Evolutionary conservation across 2,888 invertebrate genomes (phyloP).

Genomic region (Leptogaster cylindrica): DNA sequence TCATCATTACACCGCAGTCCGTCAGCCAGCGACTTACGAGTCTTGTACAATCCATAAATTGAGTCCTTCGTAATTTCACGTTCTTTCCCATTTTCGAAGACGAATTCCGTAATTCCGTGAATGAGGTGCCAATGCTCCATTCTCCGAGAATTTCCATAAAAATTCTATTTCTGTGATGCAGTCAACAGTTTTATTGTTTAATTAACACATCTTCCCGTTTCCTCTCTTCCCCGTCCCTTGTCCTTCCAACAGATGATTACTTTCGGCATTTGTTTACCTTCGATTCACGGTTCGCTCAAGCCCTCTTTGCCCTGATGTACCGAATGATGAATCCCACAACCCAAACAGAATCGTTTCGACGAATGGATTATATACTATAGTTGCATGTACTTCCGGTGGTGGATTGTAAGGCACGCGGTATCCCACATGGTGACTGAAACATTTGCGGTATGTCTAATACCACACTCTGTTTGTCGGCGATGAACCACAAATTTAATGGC

Average conservation of each 20-base stretch:
- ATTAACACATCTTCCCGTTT: slow-evolving; percentile 32
- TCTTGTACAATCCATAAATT: no score
- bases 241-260: no score
- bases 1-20: slow-evolving; percentile 18
- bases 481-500: slow-evolving; percentile 26
- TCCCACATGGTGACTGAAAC: no score
- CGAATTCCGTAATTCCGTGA: slow-evolving; percentile 1
- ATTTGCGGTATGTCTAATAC: neutral
- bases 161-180: slow-evolving; percentile 27
- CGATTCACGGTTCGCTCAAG: neutral
- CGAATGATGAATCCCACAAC: slow-evolving; percentile 29
- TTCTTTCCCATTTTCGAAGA: neutral
- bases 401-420: neutral
- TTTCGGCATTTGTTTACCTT: slow-evolving; percentile 26
- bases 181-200: slow-evolving; percentile 35
- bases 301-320: slow-evolving; percentile 7
- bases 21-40: no score
- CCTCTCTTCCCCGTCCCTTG: no score
- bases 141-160: slow-evolving; percentile 27
- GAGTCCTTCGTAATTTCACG: neutral
- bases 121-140: slow-evolving; percentile 34
- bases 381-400: slow-evolving; percentile 11
- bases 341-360: slow-evolving; percentile 8
- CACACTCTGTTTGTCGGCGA: slow-evolving; percentile 21
- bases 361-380: neutral